These are phyloP conservation scores for Falco columbarius DNA, from an alignment of 2,797 vertebrate genomes.

Conservation along the genomic window DNA sequence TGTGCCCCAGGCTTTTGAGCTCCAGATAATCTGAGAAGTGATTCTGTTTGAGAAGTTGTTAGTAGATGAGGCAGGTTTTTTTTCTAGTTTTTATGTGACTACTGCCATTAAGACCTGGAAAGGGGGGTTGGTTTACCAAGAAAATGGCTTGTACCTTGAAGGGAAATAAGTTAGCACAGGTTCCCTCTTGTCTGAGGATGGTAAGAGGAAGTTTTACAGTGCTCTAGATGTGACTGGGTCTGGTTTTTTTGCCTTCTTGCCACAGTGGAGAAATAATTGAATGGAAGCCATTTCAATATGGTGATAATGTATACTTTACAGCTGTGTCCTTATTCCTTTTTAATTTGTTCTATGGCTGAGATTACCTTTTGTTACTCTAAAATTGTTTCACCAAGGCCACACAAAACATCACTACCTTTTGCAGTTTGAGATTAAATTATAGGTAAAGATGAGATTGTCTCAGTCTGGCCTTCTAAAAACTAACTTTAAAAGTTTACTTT, in stretches of 20 bases:
- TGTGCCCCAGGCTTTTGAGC: background rate
- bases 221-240: background rate
- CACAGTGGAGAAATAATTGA: background rate
- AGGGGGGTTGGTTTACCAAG: background rate
- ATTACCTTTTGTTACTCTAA: background rate
- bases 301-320: background rate
- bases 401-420: background rate
- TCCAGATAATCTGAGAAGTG: background rate
- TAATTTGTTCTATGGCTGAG: fast-evolving
- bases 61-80: background rate
- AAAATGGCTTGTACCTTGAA: background rate
- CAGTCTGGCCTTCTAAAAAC: background rate
- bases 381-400: background rate
- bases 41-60: background rate
- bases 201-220: background rate
- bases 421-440: background rate
- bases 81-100: background rate
- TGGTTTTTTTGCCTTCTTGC: background rate
- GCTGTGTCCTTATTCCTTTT: background rate
- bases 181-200: background rate
- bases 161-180: background rate
- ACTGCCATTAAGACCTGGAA: background rate
- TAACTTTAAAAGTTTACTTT: background rate
- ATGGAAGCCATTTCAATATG: fast-evolving
- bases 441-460: background rate